phyloP scores from a whole-genome alignment of 2,113 vertebrate species.

The Phylloscopus trochiloides region DNA sequence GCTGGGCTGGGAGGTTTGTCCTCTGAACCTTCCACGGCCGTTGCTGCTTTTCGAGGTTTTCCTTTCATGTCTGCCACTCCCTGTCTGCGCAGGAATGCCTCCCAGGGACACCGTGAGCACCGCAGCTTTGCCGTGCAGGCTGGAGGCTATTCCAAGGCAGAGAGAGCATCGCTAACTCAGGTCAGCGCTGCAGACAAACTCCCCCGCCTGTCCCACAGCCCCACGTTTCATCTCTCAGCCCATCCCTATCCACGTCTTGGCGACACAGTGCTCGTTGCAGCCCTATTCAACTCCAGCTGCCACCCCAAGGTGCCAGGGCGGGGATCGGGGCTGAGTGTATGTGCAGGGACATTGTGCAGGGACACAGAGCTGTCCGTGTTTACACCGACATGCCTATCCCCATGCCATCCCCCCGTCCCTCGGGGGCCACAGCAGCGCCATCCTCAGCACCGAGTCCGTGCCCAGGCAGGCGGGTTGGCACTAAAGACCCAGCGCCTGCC shows the following conservation, averaged over 20 bases:
- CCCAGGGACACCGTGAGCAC: background rate
- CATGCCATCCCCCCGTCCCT: fast-evolving
- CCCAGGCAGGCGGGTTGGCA: background rate
- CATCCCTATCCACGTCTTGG: fast-evolving
- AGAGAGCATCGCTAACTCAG: background rate
- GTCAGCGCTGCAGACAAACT: background rate
- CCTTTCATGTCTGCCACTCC: background rate
- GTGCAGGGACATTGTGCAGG: background rate
- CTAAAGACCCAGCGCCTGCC: background rate
- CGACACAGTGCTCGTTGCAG: fast-evolving
- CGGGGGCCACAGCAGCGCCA: fast-evolving
- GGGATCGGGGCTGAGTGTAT: fast-evolving
- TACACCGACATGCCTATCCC: background rate
- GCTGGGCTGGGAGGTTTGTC: background rate
- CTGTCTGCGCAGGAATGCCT: background rate
- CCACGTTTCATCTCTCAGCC: background rate
- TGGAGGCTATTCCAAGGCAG: background rate
- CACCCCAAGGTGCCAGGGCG: background rate
- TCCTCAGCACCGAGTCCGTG: background rate
- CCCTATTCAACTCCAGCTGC: background rate
- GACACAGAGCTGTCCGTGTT: background rate
- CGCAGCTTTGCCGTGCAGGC: background rate
- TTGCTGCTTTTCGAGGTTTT: background rate
- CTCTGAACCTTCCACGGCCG: background rate
- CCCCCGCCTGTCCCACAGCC: background rate